phyloP scores from a whole-genome alignment of 2,888 invertebrate species.

The Trissonchulus sp. region DNA sequence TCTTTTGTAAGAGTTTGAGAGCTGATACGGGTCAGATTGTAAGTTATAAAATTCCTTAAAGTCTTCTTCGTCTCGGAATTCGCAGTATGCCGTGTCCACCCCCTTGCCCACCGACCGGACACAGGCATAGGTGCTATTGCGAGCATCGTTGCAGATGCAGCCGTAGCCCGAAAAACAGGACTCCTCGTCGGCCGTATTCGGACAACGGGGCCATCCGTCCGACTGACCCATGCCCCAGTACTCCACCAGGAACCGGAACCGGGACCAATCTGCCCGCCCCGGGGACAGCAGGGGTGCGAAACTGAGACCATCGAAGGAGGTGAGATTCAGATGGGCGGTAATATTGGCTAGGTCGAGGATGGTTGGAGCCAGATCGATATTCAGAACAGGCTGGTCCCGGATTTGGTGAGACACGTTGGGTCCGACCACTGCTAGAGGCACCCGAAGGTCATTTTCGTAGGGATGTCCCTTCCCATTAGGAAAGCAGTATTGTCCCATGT shows the following conservation, averaged over 20 bases:
- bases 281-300: too few relatives aligned
- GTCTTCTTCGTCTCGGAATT: constrained; percentile 47
- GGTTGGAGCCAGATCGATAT: constrained; percentile 13
- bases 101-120: constrained; percentile 63
- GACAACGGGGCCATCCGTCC: too few relatives aligned
- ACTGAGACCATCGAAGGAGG: too few relatives aligned
- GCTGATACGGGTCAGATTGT: constrained; percentile 65
- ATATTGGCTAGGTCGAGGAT: constrained; percentile 59
- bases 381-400: neutral
- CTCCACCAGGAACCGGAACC: too few relatives aligned
- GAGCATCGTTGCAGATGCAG: constrained; percentile 78
- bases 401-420: constrained; percentile 63
- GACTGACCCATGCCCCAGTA: too few relatives aligned
- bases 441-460: constrained; percentile 78
- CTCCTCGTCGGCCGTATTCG: too few relatives aligned
- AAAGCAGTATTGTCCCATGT: constrained; percentile 82
- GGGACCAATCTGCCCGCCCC: too few relatives aligned
- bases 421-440: constrained; percentile 73
- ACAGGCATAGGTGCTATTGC: constrained; percentile 76
- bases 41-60: constrained; percentile 74
- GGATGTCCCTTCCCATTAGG: constrained; percentile 82
- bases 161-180: too few relatives aligned
- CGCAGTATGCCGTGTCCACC: too few relatives aligned
- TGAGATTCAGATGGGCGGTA: too few relatives aligned
- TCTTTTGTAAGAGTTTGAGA: too few relatives aligned